These are phyloP conservation scores for Rana temporaria DNA, from an alignment of 2,113 vertebrate genomes.

Conservation along the genomic window DNA sequence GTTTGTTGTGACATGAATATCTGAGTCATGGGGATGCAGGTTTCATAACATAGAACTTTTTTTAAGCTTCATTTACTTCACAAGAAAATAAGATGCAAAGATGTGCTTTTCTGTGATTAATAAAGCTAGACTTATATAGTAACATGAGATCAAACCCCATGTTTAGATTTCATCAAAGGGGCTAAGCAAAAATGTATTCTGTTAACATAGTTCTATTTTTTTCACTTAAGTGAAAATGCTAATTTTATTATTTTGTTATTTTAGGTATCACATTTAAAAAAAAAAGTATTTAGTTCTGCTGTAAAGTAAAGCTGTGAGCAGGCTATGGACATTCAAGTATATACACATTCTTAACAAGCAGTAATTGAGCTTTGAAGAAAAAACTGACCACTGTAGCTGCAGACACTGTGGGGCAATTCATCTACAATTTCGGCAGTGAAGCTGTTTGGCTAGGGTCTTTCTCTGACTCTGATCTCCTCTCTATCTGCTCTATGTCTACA, in stretches of 20 bases:
- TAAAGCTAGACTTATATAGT: conserved; percentile 34
- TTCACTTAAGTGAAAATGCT: conserved; percentile 25
- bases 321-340: too few species aligned
- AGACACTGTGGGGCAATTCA: too few species aligned
- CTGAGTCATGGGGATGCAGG: conserved; percentile 53
- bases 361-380: too few species aligned
- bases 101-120: conserved; percentile 48
- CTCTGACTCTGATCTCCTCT: too few species aligned
- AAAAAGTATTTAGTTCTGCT: too few species aligned
- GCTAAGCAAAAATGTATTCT: conserved; percentile 29
- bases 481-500: too few species aligned
- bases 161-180: conserved; percentile 17
- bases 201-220: neutral
- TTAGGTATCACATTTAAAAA: too few species aligned
- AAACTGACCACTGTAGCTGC: too few species aligned
- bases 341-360: too few species aligned
- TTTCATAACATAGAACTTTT: conserved; percentile 45
- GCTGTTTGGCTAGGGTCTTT: too few species aligned
- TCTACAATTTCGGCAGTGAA: too few species aligned
- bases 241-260: neutral
- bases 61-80: conserved; percentile 48
- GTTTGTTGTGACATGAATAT: conserved; percentile 48
- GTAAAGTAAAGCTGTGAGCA: too few species aligned
- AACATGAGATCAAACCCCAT: neutral
- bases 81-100: conserved; percentile 51